phyloP scores from a whole-genome alignment of 2,113 vertebrate species.

The Tauraco erythrolophus region DNA sequence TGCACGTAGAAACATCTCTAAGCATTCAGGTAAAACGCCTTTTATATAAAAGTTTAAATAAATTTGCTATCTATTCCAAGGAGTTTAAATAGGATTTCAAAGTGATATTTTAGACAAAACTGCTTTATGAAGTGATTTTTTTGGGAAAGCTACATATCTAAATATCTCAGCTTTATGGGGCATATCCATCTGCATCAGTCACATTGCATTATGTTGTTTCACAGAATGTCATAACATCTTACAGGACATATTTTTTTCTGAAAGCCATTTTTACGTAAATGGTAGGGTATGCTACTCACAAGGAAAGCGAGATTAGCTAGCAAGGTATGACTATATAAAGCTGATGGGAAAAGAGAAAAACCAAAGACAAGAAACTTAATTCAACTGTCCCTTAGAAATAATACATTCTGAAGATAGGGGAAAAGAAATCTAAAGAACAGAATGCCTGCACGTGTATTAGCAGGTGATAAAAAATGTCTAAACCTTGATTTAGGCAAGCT shows the following conservation, averaged over 20 bases:
- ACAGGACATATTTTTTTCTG: slow-evolving; percentile 22
- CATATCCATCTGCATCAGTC: slow-evolving; percentile 49
- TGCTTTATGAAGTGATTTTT: not conserved
- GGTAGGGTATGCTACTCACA: not conserved
- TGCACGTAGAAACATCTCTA: not conserved
- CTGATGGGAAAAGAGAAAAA: not conserved
- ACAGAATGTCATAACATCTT: slow-evolving; percentile 47
- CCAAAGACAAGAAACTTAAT: not conserved
- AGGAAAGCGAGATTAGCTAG: slow-evolving; percentile 6
- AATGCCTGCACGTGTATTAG: not conserved
- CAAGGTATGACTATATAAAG: not conserved
- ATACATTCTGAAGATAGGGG: not conserved
- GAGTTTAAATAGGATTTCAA: slow-evolving; percentile 21
- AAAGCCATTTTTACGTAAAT: slow-evolving; percentile 32
- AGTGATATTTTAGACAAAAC: slow-evolving; percentile 36
- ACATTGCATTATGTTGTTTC: slow-evolving; percentile 45
- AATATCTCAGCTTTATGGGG: slow-evolving; percentile 33
- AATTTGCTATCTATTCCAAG: slow-evolving; percentile 18
- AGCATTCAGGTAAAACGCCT: not conserved
- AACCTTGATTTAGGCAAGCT: not conserved
- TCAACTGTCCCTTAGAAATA: not conserved
- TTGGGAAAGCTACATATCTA: not conserved
- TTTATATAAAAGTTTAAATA: slow-evolving; percentile 35
- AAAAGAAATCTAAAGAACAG: not conserved
- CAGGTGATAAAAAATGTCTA: not conserved